Conservation (phyloP, 2,113 vertebrate genomes). For the Leptobrachium leishanense region DNA sequence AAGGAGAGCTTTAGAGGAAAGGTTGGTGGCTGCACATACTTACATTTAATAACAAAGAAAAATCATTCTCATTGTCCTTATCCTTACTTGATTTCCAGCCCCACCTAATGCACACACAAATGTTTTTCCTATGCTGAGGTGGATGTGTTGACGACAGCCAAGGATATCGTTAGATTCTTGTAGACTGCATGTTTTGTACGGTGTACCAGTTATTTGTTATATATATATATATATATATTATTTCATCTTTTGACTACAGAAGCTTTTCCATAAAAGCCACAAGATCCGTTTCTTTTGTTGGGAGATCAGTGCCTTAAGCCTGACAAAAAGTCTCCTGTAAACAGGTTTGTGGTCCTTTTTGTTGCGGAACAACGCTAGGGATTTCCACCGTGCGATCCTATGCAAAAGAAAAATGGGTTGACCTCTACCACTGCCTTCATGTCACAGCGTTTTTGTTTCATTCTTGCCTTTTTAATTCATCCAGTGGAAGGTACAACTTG, state of each 20-base stretch:
- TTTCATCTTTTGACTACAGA: background rate
- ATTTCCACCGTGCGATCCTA: background rate
- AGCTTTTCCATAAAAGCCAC: background rate
- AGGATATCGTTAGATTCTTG: background rate
- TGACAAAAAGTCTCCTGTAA: slow-evolving; percentile 14
- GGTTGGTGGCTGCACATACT: slow-evolving; percentile 48
- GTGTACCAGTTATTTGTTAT: background rate
- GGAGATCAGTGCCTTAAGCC: slow-evolving; percentile 2
- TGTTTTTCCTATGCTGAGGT: background rate
- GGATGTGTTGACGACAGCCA: background rate
- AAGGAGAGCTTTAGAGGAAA: slow-evolving; percentile 41
- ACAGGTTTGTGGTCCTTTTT: background rate
- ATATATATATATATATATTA: too few relatives aligned
- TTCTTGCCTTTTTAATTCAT: too few relatives aligned
- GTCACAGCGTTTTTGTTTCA: too few relatives aligned
- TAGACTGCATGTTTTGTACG: slow-evolving; percentile 6
- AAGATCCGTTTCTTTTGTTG: slow-evolving; percentile 6
- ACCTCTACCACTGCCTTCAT: too few relatives aligned
- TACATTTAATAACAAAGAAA: slow-evolving; percentile 46
- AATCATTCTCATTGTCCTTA: slow-evolving; percentile 46
- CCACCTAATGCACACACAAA: slow-evolving; percentile 33
- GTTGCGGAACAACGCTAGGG: background rate
- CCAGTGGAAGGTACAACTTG: too few relatives aligned
- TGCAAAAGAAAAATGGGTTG: too few relatives aligned
- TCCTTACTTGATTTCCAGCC: slow-evolving; percentile 31